These are phyloP conservation scores for Eublepharis macularius DNA, from an alignment of 2,113 vertebrate species.

Conservation along the genomic window DNA sequence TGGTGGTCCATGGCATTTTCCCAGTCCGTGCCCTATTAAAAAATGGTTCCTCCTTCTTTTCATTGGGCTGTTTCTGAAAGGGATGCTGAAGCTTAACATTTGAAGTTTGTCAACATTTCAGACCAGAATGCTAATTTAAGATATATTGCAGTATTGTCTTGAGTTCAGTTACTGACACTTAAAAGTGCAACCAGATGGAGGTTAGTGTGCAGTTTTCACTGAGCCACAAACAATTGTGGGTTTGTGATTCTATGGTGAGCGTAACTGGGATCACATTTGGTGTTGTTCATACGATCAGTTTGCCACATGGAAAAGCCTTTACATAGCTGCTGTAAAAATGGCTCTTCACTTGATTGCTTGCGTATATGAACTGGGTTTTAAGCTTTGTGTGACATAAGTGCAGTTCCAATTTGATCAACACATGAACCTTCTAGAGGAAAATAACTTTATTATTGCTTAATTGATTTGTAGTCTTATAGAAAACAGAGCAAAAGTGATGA, in stretches of 20 bases:
- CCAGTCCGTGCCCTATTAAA: too few relatives aligned
- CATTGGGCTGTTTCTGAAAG: neutral
- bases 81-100: neutral
- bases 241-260: neutral
- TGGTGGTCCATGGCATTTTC: too few relatives aligned
- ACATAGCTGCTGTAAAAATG: neutral
- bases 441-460: constrained; percentile 40
- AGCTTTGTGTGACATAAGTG: constrained; percentile 44
- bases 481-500: constrained; percentile 24
- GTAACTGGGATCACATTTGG: neutral
- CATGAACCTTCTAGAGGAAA: constrained; percentile 27
- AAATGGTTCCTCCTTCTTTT: too few relatives aligned
- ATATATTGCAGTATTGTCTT: neutral
- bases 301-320: neutral
- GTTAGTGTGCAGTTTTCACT: too few relatives aligned
- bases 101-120: neutral
- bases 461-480: constrained; percentile 25
- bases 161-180: neutral
- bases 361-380: neutral
- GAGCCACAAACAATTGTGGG: too few relatives aligned
- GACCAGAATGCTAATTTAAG: neutral
- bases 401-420: constrained; percentile 37
- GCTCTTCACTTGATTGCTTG: neutral
- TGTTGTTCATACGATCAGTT: neutral
- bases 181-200: neutral